phyloP scores from a whole-genome alignment of 2,888 invertebrate genomes.

The Deroplatys truncata region DNA sequence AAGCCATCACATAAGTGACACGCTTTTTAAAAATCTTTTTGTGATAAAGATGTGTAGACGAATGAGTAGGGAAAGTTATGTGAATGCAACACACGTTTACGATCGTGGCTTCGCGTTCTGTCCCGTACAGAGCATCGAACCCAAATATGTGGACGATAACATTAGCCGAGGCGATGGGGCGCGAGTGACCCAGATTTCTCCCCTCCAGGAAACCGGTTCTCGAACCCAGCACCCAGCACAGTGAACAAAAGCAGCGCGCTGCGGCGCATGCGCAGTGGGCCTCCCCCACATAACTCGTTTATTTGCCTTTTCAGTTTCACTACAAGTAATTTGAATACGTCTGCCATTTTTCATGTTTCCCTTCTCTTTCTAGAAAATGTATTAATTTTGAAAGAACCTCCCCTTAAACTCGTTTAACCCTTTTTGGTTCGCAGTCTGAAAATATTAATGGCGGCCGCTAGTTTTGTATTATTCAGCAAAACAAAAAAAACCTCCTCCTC shows the following conservation, averaged over 20 bases:
- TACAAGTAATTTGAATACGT: constrained; percentile 17
- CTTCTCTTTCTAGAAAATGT: constrained; percentile 9
- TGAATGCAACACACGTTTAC: no score
- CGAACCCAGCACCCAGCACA: neutral
- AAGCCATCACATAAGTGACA: no score
- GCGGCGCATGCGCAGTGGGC: neutral
- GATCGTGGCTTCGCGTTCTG: no score
- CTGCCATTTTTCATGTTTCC: constrained; percentile 18
- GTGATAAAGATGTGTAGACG: no score
- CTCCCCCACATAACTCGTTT: neutral
- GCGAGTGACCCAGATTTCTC: no score
- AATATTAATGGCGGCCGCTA: constrained; percentile 5
- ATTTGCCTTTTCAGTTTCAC: constrained; percentile 17
- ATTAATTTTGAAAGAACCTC: constrained; percentile 16
- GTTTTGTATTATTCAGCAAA: constrained; percentile 11
- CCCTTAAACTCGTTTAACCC: constrained; percentile 16
- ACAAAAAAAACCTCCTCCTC: neutral
- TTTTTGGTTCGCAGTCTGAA: neutral
- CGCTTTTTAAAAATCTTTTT: no score
- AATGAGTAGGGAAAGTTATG: no score
- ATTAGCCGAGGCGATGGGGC: no score
- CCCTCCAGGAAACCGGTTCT: neutral
- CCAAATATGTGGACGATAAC: no score
- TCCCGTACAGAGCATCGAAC: no score
- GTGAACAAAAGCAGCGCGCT: no score